Conservation (phyloP, 2,888 invertebrate genomes). For the Coelinius sp. region DNA sequence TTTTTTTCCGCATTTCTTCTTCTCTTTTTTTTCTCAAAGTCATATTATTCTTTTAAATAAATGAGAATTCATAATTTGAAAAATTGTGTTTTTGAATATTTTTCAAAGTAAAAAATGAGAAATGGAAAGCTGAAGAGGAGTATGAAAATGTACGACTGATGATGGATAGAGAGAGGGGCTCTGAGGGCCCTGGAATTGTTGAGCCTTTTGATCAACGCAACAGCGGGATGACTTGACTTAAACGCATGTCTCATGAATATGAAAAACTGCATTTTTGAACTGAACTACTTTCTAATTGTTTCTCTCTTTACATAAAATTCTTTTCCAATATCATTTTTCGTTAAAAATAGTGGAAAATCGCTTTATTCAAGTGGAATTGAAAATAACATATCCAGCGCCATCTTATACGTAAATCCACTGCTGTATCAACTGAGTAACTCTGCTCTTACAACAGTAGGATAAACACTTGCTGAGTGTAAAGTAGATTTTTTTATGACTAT, state of each 20-base stretch:
- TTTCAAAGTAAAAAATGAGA: background rate
- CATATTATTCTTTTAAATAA: too few species aligned
- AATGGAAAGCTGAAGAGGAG: background rate
- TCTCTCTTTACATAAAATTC: slow-evolving; percentile 52
- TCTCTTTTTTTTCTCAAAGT: background rate
- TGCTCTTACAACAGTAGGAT: background rate
- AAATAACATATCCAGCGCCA: too few species aligned
- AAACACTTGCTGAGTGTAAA: background rate
- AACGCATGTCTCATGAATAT: slow-evolving; percentile 66
- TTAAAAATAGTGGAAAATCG: too few species aligned
- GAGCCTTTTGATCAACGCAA: slow-evolving; percentile 66
- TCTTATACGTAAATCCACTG: too few species aligned
- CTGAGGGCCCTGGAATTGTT: slow-evolving; percentile 58
- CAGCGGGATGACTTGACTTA: slow-evolving; percentile 62
- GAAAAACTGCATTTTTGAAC: slow-evolving; percentile 48
- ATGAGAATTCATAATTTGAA: too few species aligned
- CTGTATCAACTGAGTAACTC: background rate
- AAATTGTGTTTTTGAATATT: background rate
- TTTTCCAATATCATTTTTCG: too few species aligned
- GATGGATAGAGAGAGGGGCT: slow-evolving; percentile 50
- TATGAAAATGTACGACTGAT: background rate
- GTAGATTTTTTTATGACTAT: too few species aligned
- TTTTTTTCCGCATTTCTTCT: background rate
- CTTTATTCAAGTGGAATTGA: too few species aligned
- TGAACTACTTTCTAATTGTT: slow-evolving; percentile 2